Base-by-base conservation (phyloP, 1,140 invertebrate species). In the Eurosta solidaginis region DNA sequence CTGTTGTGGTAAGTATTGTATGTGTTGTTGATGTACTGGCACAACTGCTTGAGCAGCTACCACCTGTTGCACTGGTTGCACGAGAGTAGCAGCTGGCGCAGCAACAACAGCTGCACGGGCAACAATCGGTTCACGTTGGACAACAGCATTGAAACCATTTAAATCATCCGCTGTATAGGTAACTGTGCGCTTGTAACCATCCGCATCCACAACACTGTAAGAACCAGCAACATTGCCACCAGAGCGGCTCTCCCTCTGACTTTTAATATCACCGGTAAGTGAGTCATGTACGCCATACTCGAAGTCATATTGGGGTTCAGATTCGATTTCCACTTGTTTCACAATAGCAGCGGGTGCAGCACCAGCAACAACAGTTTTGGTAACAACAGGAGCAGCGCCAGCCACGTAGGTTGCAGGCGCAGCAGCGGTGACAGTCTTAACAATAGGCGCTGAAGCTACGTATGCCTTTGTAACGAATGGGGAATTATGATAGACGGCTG, bases 131-230 rank as follows among this genome's bases (percentile, higher is more conserved):
- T 89, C 89, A 42, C 87, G 86, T 77, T 87, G 88, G 0, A 90
- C 88, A n/a, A 89, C 86, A 20, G 89, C 89, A 80, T 89, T 89
- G 83, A 89, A 91, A 40, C 88, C 90, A 75, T 90, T 89, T 44
- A 90, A 78, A 47, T 90, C 87, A 80, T 90, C 89, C 29, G 89
- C 90, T 12, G 89, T 89, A 82, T 90, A 92, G 68, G 90, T 90
- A 0, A 91, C 90, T 3, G 88, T 90, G 54, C 90, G 83, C 78
- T 89, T 86, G 25, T 83, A 90, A 36, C 91, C 91, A 83, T 92
- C 91, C 22, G 91, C 89, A 81, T 91, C 91, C 20, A 91, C 84
- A 3, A 91, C 83, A 29, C 89, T 89, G 87, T 92, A 92, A 42
- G 85, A 88, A 4, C 90, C 90, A 54, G 88, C 86, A 22, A 88